Evolutionary conservation across 2,888 invertebrate species (phyloP).

Genomic region (Ornithoptera priamus): DNA sequence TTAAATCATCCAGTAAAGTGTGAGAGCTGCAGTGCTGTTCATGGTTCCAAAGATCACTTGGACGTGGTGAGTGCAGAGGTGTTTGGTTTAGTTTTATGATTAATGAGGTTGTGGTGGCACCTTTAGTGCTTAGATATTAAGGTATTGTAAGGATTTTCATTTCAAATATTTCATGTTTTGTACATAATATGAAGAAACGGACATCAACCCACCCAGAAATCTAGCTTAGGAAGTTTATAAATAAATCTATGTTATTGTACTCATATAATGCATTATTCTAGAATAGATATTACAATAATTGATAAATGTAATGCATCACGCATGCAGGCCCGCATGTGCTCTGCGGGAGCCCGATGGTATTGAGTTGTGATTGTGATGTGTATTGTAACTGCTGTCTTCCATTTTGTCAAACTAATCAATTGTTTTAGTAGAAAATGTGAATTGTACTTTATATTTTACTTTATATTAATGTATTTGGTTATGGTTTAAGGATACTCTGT

Average conservation of each 20-base stretch:
- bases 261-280: background rate
- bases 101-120: conserved; percentile 37
- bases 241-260: conserved; percentile 26
- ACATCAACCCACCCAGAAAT: conserved; percentile 71
- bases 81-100: conserved; percentile 17
- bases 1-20: conserved; percentile 61
- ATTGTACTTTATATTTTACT: background rate
- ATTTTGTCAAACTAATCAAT: background rate
- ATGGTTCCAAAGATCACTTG: no score
- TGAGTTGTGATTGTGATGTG: background rate
- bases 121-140: conserved; percentile 15
- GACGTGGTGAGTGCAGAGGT: background rate
- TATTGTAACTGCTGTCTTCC: conserved; percentile 20
- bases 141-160: conserved; percentile 8
- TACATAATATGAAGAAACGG: conserved; percentile 63
- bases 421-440: background rate
- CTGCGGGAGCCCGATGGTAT: background rate
- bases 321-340: background rate
- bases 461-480: background rate
- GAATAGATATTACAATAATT: no score
- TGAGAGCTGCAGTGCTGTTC: conserved; percentile 34
- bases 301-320: background rate
- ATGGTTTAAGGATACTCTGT: background rate
- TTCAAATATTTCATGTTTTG: conserved; percentile 34
- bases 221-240: conserved; percentile 55